Evolutionary conservation across 2,888 invertebrate species (phyloP).

Genomic region (Mythimna lalbum): DNA sequence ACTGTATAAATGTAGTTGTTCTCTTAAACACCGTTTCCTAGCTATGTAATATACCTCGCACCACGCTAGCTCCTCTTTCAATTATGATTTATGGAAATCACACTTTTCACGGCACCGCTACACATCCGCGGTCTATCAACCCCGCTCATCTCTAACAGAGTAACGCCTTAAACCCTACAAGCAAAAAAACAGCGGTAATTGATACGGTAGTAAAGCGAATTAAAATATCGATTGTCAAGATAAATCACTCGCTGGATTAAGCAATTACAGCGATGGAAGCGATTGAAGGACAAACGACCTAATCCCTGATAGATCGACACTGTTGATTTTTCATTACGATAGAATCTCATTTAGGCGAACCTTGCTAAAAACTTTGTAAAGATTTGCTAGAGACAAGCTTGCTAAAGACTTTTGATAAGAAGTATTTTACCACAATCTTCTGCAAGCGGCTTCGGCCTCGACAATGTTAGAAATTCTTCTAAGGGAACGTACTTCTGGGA

Average conservation of each 20-base stretch:
- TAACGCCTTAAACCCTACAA: not conserved
- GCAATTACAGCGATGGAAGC: conserved; percentile 58
- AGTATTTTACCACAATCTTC: not conserved
- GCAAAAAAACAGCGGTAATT: not conserved
- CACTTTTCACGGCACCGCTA: not conserved
- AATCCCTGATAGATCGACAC: conserved; percentile 54
- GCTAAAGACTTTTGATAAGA: conserved; percentile 25
- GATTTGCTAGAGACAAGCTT: no score
- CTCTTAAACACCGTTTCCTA: no score
- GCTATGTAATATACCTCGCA: no score
- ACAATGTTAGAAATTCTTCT: no score
- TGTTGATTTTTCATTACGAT: conserved; percentile 55
- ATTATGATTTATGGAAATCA: not conserved
- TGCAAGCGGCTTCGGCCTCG: no score
- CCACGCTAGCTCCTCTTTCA: no score
- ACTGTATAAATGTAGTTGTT: no score
- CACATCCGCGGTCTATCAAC: not conserved
- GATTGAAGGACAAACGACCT: conserved; percentile 44
- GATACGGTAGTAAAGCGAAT: conserved; percentile 3
- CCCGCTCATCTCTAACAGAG: not conserved
- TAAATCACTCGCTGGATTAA: conserved; percentile 52
- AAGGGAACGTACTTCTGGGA: no score
- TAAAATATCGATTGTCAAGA: conserved; percentile 23
- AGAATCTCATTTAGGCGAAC: conserved; percentile 28
- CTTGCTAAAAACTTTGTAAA: conserved; percentile 7